phyloP scores from a whole-genome alignment of 2,888 invertebrate species.

The Omphaloscelis lunosa region DNA sequence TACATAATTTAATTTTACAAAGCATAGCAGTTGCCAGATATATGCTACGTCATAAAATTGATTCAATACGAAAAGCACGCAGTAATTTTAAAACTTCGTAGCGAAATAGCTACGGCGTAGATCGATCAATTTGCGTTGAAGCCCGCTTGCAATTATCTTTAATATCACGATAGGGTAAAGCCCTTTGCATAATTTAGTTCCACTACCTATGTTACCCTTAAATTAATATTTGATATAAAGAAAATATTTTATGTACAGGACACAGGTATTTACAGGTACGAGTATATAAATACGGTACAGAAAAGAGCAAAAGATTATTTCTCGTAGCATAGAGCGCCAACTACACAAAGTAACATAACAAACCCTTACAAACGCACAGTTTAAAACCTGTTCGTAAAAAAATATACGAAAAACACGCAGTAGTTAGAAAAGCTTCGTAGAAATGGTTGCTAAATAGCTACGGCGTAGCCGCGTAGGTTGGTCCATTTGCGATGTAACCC shows the following conservation, averaged over 20 bases:
- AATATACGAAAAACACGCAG: conserved; percentile 7
- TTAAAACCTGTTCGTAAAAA: conserved; percentile 26
- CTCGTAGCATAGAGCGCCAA: neutral
- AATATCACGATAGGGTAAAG: neutral
- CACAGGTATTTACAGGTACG: no score
- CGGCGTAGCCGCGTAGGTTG: conserved; percentile 32
- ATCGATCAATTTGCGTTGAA: neutral
- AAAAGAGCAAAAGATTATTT: conserved; percentile 1
- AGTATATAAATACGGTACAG: neutral
- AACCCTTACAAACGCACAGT: conserved; percentile 8
- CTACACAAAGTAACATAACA: conserved; percentile 3
- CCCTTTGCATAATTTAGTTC: neutral
- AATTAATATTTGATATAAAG: neutral
- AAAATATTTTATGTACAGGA: neutral
- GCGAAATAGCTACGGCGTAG: conserved; percentile 15
- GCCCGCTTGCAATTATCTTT: neutral
- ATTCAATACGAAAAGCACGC: conserved; percentile 3
- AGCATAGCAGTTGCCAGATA: conserved; percentile 9
- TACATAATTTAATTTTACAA: conserved; percentile 4
- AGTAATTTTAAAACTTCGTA: conserved; percentile 22
- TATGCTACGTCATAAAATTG: neutral
- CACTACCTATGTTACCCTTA: neutral
- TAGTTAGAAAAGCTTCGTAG: conserved; percentile 32
- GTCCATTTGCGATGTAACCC: conserved; percentile 18
- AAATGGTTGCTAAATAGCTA: conserved; percentile 33